These are phyloP conservation scores for Myrmecobius fasciatus DNA, from an alignment of 2,113 vertebrate species.

Conservation along the genomic window DNA sequence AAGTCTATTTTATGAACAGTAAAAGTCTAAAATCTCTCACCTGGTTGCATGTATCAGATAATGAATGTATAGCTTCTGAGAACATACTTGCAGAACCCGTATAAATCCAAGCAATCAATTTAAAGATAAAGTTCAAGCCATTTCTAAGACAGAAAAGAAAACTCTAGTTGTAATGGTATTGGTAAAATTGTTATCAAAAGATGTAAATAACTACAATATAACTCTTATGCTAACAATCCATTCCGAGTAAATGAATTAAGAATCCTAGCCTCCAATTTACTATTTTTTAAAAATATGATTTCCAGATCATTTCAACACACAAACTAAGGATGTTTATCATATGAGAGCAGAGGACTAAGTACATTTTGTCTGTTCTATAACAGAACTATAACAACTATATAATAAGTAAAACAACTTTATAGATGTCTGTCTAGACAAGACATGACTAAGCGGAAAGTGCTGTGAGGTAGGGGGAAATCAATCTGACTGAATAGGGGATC, in stretches of 20 bases:
- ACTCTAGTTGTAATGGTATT: slow-evolving; percentile 52
- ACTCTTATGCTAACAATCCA: background rate
- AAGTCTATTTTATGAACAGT: slow-evolving; percentile 33
- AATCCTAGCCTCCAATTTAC: background rate
- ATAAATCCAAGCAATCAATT: slow-evolving; percentile 98
- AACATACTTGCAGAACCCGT: slow-evolving; percentile 99
- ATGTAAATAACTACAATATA: slow-evolving; percentile 20
- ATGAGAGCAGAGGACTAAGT: slow-evolving; percentile 3
- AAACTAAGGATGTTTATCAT: slow-evolving; percentile 23
- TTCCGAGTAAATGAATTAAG: slow-evolving; percentile 48
- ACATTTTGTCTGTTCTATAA: too few species aligned
- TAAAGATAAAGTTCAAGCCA: slow-evolving; percentile 98
- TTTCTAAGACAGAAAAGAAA: slow-evolving; percentile 88
- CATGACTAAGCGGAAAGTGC: background rate
- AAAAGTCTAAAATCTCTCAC: slow-evolving; percentile 77
- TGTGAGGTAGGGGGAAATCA: background rate
- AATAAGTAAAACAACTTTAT: too few species aligned
- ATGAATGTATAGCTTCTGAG: slow-evolving; percentile 97
- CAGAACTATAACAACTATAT: too few species aligned
- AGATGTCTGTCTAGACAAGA: slow-evolving; percentile 13
- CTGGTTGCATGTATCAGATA: slow-evolving; percentile 99
- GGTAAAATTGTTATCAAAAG: slow-evolving; percentile 48
- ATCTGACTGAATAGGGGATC: background rate
- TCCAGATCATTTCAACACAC: slow-evolving; percentile 16
- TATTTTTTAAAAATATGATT: slow-evolving; percentile 28